A percentile compares a stretch with the other conserved stretches of the same genome.
phyloP scores from a whole-genome alignment of 2,113 vertebrate genomes.

The Pimephales promelas region DNA sequence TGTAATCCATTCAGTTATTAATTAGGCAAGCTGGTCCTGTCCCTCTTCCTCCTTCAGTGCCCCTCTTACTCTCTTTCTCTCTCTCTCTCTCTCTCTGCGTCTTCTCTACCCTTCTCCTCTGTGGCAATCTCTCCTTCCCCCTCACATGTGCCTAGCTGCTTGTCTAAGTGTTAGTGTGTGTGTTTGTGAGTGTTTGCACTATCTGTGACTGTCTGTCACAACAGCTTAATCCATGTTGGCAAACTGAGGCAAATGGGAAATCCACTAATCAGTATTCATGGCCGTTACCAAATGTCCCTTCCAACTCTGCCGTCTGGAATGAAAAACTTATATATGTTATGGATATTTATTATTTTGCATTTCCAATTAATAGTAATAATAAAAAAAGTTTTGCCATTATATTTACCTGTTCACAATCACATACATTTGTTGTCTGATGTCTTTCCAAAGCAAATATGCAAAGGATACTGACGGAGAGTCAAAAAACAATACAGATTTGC shows the following conservation, averaged over 20 bases:
- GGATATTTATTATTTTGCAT: not conserved
- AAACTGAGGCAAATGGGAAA: slow-evolving; percentile 71
- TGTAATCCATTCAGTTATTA: slow-evolving; percentile 66
- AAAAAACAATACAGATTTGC: not conserved
- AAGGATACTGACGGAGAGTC: not conserved
- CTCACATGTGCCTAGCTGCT: slow-evolving; percentile 31
- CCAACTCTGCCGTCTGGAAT: slow-evolving; percentile 40
- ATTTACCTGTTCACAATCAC: not conserved
- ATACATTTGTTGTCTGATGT: not conserved
- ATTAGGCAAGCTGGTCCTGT: slow-evolving; percentile 63
- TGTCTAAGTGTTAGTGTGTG: slow-evolving; percentile 36
- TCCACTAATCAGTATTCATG: slow-evolving; percentile 75
- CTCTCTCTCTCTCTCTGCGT: not conserved
- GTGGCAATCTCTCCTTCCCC: slow-evolving; percentile 19
- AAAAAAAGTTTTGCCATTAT: not conserved
- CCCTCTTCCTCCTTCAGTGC: slow-evolving; percentile 56
- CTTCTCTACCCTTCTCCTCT: slow-evolving; percentile 1
- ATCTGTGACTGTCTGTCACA: slow-evolving; percentile 64
- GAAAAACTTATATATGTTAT: slow-evolving; percentile 29
- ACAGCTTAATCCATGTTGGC: slow-evolving; percentile 69
- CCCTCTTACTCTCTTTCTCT: slow-evolving; percentile 8
- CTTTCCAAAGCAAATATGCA: not conserved
- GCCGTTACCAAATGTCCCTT: slow-evolving; percentile 62
- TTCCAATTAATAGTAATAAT: not conserved
- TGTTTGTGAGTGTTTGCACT: slow-evolving; percentile 34